These are phyloP conservation scores for Tenthredo notha DNA, from an alignment of 2,888 invertebrate genomes.

Conservation along the genomic window DNA sequence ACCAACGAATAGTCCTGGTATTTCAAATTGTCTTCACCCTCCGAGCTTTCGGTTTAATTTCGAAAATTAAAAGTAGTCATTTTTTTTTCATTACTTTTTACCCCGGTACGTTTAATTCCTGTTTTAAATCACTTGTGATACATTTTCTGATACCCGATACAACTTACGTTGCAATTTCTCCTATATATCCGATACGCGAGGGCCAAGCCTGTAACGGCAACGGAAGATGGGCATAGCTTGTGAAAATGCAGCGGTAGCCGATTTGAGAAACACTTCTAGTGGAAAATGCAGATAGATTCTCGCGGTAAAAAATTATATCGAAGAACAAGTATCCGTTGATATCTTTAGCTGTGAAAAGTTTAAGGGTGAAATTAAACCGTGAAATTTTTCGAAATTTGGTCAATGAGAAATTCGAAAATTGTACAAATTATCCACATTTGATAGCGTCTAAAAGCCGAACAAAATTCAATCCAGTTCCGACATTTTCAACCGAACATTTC, in stretches of 20 bases:
- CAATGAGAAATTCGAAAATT: background rate
- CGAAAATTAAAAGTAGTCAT: background rate
- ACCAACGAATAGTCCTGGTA: background rate
- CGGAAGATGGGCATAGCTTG: constrained; percentile 62
- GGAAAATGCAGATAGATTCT: constrained; percentile 56
- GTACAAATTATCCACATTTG: background rate
- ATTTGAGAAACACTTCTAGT: constrained; percentile 65
- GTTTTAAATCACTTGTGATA: background rate
- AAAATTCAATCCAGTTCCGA: background rate
- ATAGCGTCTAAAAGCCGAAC: background rate
- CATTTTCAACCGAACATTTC: background rate
- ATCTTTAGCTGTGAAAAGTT: background rate
- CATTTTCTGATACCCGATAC: background rate
- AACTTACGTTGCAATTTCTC: constrained; percentile 42
- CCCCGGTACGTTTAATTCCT: background rate
- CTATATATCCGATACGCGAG: background rate
- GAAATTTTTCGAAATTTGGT: no score
- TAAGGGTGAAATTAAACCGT: no score
- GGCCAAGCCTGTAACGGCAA: background rate
- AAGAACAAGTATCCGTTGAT: background rate
- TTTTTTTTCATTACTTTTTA: background rate
- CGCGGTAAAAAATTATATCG: background rate
- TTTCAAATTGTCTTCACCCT: background rate
- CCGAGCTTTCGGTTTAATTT: background rate
- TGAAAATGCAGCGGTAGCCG: constrained; percentile 69